A percentile compares a stretch with the other conserved stretches of the same genome.
Evolutionary conservation across 2,797 vertebrate genomes (phyloP).

Genomic region (Furcifer pardalis): DNA sequence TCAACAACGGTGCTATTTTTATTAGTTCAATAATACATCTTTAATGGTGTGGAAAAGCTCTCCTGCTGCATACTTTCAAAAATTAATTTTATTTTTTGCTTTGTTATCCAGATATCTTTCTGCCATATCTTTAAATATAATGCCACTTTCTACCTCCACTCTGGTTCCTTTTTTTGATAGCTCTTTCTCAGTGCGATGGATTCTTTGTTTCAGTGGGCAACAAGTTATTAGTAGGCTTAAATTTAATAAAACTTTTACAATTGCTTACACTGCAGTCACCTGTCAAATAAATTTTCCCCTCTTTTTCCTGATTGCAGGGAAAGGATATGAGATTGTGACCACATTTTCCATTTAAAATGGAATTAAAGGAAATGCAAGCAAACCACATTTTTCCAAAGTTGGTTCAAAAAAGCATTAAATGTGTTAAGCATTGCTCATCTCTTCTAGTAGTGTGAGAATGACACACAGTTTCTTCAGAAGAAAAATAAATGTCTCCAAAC

Average conservation of each 20-base stretch:
- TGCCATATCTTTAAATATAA: slow-evolving; percentile 43
- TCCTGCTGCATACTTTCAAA: slow-evolving; percentile 39
- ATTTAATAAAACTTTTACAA: slow-evolving; percentile 59
- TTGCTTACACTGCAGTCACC: slow-evolving; percentile 37
- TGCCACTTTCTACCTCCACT: too few species aligned
- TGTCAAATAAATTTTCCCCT: slow-evolving; percentile 54
- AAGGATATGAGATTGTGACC: slow-evolving; percentile 15
- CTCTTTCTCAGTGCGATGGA: slow-evolving; percentile 21
- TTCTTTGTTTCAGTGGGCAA: slow-evolving; percentile 54
- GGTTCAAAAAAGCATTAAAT: slow-evolving; percentile 17
- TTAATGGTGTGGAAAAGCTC: slow-evolving; percentile 53
- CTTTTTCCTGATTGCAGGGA: slow-evolving; percentile 24
- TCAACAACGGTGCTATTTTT: slow-evolving; percentile 52
- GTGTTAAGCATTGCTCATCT: not conserved
- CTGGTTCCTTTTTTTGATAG: slow-evolving; percentile 43
- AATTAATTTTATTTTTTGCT: slow-evolving; percentile 57
- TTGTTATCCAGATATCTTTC: slow-evolving; percentile 49
- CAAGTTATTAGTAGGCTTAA: slow-evolving; percentile 53
- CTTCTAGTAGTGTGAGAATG: not conserved
- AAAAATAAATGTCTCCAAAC: not conserved
- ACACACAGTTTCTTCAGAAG: accelerated
- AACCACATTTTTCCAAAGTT: not conserved
- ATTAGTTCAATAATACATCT: slow-evolving; percentile 53
- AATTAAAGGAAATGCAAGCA: slow-evolving; percentile 1
- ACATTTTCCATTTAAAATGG: slow-evolving; percentile 7